Base-by-base conservation (phyloP, 30 jellyfish, hydroid and myxozoan genomes). In the Nemopilema nomurai region DNA sequence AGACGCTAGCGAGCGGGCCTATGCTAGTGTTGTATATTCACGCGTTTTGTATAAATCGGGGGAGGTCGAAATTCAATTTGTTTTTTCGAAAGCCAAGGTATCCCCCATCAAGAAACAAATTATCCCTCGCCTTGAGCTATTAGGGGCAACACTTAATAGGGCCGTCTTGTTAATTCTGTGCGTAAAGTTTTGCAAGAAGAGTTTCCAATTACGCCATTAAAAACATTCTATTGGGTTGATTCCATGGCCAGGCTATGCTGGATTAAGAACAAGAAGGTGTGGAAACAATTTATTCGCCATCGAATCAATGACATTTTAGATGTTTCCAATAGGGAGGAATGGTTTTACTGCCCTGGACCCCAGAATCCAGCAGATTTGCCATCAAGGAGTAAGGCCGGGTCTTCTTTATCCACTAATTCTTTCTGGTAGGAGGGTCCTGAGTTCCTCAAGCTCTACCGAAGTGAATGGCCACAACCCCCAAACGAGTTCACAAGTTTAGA, bases 371-470 rank as follows among this genome's bases (percentile, higher is more conserved):
- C 92, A 1, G 92, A 83, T 83, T 69, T 83, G 70, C 86, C 86
- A 18, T 83, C 92, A 1, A 21, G 92, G 51, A 86, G 87, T 53
- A 83, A 71, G 70, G 22, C 22, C 20, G 20, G 69, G 24, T 23
- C 70, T 29, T 9, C 29, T 22, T 27, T 83, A n/a, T 18, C 70
- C 16, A 49, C 69, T 41, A 16, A 28, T 71, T 30, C 24, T 26
- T 51, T 50, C 49, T 71, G 92, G 92, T 69, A 80, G 92, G 92
- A 83, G 92, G 92, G 86, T 83, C 92, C 86, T 83, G 92, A 51
- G 24, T 83, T 70, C 92, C 41, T 83, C 24, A 66, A 71, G 69
- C 27, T 33, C 18, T 21, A 27, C n/a, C 77, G 30, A 53, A 81
- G 50, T 13, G 64, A 64, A 18, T 85, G 83, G 88, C 88, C 94